These are phyloP conservation scores for Halcyon malimbica DNA, from an alignment of 2,113 vertebrate genomes.

Conservation along the genomic window DNA sequence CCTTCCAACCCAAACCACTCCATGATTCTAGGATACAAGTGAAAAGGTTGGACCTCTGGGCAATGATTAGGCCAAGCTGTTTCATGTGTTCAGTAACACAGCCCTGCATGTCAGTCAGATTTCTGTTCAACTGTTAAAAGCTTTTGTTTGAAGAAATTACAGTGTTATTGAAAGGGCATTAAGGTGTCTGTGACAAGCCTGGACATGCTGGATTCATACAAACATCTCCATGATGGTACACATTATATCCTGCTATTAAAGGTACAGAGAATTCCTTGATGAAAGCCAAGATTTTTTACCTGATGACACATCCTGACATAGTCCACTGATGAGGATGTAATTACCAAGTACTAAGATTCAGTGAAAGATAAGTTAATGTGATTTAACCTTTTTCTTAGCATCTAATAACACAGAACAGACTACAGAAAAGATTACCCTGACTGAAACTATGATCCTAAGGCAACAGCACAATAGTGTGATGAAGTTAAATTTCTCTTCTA, in stretches of 20 bases:
- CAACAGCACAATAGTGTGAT: not conserved
- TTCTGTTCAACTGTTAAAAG: conserved; percentile 7
- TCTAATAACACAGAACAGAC: not conserved
- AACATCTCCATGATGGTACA: not conserved
- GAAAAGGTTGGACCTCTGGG: not conserved
- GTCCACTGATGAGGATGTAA: not conserved
- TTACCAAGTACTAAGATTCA: not conserved
- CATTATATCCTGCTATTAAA: not conserved
- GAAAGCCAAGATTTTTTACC: not conserved
- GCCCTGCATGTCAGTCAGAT: not conserved
- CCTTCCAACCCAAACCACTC: no score
- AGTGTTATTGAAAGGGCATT: not conserved
- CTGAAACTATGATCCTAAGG: not conserved
- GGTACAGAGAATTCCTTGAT: not conserved
- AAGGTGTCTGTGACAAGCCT: not conserved
- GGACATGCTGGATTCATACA: not conserved
- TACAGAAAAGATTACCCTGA: not conserved
- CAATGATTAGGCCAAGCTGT: not conserved
- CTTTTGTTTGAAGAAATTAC: conserved; percentile 40
- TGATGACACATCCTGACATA: not conserved
- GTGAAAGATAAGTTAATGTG: not conserved
- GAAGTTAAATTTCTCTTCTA: not conserved
- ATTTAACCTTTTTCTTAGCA: not conserved
- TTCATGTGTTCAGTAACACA: not conserved
- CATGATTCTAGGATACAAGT: not conserved